A percentile compares a stretch with the other conserved stretches of the same genome.
Conservation (phyloP, 2,113 vertebrate genomes). For the Epinephelus moara region DNA sequence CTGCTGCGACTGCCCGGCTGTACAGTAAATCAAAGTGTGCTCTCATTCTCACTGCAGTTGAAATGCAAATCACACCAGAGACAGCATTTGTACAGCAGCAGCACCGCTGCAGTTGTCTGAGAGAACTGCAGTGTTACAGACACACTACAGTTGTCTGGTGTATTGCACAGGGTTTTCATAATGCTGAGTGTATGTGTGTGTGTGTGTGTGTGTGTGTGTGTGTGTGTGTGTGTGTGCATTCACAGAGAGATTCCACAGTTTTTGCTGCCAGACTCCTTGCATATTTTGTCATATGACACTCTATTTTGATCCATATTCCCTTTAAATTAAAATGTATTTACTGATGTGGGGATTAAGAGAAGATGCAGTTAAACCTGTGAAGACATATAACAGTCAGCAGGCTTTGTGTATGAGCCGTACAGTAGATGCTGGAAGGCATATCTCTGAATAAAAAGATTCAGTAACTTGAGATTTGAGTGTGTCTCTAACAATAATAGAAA, state of each 20-base stretch:
- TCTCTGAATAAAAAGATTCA: neutral
- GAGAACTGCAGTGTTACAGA: conserved; percentile 72
- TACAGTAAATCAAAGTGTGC: conserved; percentile 45
- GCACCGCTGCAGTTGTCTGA: conserved; percentile 76
- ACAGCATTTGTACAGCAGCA: conserved; percentile 76
- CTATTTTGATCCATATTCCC: neutral
- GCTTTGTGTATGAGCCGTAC: conserved; percentile 18
- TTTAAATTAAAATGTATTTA: conserved; percentile 27
- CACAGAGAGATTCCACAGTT: neutral
- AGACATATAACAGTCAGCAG: neutral
- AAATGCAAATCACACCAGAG: conserved; percentile 70
- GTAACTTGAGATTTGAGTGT: neutral
- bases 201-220: neutral
- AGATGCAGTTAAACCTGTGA: conserved; percentile 17
- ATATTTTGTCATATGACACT: neutral
- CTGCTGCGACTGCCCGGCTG: conserved; percentile 7
- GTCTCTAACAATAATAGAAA: neutral
- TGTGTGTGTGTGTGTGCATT: neutral
- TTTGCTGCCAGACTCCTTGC: conserved; percentile 2
- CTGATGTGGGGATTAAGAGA: conserved; percentile 20
- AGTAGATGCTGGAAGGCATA: neutral
- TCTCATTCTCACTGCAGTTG: conserved; percentile 69
- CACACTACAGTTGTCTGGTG: conserved; percentile 12
- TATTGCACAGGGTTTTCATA: conserved; percentile 22
- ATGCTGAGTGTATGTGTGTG: neutral